A percentile compares a stretch with the other conserved stretches of the same genome.
Conservation (phyloP, 2,888 invertebrate species). For the Cheilosia scutellata region DNA sequence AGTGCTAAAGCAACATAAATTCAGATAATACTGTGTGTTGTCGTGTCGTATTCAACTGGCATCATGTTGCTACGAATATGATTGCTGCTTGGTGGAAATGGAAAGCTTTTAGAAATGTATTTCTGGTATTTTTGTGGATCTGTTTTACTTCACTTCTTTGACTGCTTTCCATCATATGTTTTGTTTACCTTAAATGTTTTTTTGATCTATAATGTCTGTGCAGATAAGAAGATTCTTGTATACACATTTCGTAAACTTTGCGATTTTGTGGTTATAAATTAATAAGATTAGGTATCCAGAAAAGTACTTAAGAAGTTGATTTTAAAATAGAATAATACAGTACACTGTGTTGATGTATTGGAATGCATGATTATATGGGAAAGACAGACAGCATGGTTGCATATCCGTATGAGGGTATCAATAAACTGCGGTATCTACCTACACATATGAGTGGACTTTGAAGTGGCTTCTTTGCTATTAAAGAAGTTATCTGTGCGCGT, state of each 20-base stretch:
- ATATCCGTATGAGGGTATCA: conserved; percentile 13
- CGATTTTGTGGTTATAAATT: conserved; percentile 51
- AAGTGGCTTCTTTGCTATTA: conserved; percentile 51
- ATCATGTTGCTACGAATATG: conserved; percentile 29
- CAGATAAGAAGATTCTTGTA: conserved; percentile 60
- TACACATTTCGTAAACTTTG: conserved; percentile 38
- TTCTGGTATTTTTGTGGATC: conserved; percentile 22
- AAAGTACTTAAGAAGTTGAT: conserved; percentile 46
- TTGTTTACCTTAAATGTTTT: conserved; percentile 51
- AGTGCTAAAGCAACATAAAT: conserved; percentile 3
- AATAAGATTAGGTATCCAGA: conserved; percentile 29
- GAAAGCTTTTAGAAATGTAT: conserved; percentile 37
- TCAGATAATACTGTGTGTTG: background rate
- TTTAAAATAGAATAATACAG: conserved; percentile 71
- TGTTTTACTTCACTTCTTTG: conserved; percentile 42
- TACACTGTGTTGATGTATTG: conserved; percentile 44
- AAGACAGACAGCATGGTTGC: conserved; percentile 39
- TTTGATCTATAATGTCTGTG: conserved; percentile 48
- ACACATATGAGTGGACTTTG: conserved; percentile 38
- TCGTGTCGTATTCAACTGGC: background rate
- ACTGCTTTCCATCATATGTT: conserved; percentile 30
- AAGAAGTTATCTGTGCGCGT: conserved; percentile 50
- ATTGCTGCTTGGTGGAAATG: background rate
- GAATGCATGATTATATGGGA: conserved; percentile 34
- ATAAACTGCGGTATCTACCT: conserved; percentile 38